Base-by-base conservation (phyloP, 2,113 vertebrate species). In the Amblyornis subalaris region DNA sequence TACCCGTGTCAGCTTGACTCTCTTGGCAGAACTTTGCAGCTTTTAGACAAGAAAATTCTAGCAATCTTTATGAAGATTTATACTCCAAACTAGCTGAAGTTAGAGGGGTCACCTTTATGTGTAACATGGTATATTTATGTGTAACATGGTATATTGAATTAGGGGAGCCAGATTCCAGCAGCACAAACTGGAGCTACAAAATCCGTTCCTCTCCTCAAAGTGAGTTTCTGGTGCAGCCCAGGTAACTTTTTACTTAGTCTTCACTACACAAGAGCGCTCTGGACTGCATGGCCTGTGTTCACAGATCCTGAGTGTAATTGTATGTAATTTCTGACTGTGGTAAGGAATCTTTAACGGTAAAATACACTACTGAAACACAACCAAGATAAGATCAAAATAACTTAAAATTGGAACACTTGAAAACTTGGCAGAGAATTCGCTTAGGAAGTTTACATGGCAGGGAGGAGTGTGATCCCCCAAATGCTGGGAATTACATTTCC, bases 381-480 rank as follows among this genome's bases (percentile, higher is more conserved):
- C 8, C 3, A 76, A 75, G 76, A 91, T 74, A 90, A 70, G 42
- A 94, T 92, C 76, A 87, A 88, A 95, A 89, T 76, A 88, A 95
- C 77, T 88, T 80, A 29, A 79, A 93, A 90, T 14, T 85, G 91
- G 73, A 96, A 88, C 67, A 33, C 55, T 94, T 89, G 62, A 91
- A 95, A 94, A 77, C 33, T 89, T 94, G 87, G 83, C 86, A 92
- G 48, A 93, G 47, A 71, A 90, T 80, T 42, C 4, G 0, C 85
- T 92, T 90, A 70, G 51, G 69, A 93, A 92, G 76, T 93, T 92
- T 96, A 90, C 51, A 72, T 80, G 92, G 66, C 78, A 94, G 83
- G 54, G 69, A 95, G 45, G 67, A 93, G 28, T 75, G 74, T 76
- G 71, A 91, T 95, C 66, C 85, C 85, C 45, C 85, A 85, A 90